These are phyloP conservation scores for Scomber japonicus DNA, from an alignment of 2,113 vertebrate species.

Conservation along the genomic window DNA sequence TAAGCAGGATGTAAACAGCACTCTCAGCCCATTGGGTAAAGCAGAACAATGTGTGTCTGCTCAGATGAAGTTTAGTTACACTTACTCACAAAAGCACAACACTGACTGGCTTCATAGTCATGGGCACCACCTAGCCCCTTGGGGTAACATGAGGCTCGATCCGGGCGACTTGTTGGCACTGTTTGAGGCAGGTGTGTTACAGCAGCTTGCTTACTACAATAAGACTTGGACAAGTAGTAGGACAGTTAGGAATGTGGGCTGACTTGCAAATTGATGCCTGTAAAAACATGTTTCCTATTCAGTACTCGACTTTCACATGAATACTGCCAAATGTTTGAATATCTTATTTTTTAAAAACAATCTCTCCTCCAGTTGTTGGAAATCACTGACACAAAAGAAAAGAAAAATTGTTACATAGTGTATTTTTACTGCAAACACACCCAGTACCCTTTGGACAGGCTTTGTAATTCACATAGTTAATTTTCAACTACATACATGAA, in stretches of 20 bases:
- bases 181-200: conserved; percentile 20
- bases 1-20: conserved; percentile 6
- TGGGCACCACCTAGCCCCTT: conserved; percentile 43
- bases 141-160: conserved; percentile 51
- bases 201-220: background rate
- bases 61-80: conserved; percentile 59
- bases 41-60: conserved; percentile 53
- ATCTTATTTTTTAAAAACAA: no score
- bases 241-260: background rate
- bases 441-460: conserved; percentile 55
- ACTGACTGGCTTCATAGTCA: conserved; percentile 37
- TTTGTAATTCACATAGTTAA: conserved; percentile 50
- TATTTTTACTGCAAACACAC: conserved; percentile 41
- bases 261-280: background rate
- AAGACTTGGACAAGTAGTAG: background rate
- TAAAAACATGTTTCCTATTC: conserved; percentile 15
- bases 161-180: conserved; percentile 23
- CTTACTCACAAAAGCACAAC: conserved; percentile 58
- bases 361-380: no score
- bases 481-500: conserved; percentile 62
- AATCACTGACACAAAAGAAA: background rate
- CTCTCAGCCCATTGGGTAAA: conserved; percentile 17
- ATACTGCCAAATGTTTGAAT: conserved; percentile 21
- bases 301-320: conserved; percentile 12
- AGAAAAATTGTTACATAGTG: background rate